Conservation (phyloP, 2,113 vertebrate genomes). For the Ibidorhyncha struthersii region DNA sequence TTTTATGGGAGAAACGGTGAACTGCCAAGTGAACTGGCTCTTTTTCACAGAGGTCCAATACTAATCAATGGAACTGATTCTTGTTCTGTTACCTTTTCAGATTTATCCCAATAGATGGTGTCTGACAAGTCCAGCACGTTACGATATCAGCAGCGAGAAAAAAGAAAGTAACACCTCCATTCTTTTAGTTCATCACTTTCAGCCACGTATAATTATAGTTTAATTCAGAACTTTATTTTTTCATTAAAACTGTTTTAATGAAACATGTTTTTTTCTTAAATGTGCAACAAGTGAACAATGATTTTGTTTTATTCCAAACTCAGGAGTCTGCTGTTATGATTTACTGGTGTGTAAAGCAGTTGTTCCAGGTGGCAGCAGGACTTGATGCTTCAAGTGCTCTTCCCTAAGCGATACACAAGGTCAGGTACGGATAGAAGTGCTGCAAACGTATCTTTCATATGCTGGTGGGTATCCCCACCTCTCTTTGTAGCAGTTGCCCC, state of each 20-base stretch:
- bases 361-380: not conserved
- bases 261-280: slow-evolving; percentile 41
- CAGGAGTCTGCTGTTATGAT: slow-evolving; percentile 1
- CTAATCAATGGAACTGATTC: not conserved
- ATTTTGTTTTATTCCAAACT: not conserved
- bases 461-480: not conserved
- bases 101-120: slow-evolving; percentile 8
- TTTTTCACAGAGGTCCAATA: not conserved
- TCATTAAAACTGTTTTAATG: slow-evolving; percentile 70
- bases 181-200: slow-evolving; percentile 52
- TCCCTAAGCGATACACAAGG: rapidly evolving
- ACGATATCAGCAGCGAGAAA: not conserved
- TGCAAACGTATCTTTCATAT: rapidly evolving
- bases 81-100: slow-evolving; percentile 18
- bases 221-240: slow-evolving; percentile 73
- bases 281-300: slow-evolving; percentile 33
- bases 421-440: not conserved
- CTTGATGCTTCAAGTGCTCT: not conserved
- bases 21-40: not conserved
- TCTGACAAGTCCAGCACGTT: slow-evolving; percentile 24
- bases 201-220: slow-evolving; percentile 61
- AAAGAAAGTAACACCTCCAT: slow-evolving; percentile 23
- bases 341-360: not conserved
- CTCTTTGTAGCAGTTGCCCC: not conserved
- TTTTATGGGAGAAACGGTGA: not conserved